Base-by-base conservation (phyloP, 2,797 vertebrate genomes). In the Eidolon dupreanum region DNA sequence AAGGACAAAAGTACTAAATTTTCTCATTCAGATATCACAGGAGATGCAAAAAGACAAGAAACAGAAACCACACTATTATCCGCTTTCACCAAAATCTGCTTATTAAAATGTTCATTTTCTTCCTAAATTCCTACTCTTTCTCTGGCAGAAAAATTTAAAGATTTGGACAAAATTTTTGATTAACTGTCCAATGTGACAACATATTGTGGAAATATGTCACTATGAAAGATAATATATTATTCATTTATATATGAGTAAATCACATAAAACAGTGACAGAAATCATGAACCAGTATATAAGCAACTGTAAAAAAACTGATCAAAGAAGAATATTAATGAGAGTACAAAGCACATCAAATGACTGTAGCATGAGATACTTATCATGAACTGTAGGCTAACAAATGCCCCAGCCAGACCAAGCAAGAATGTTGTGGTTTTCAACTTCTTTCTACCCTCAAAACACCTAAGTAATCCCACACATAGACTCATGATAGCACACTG, bases 41-140 rank as follows among this genome's bases (percentile, higher is more conserved):
- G 24, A 24, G 16, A 87, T 83, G 12, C 20, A 95, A 61, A 95
- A 93, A 79, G 5, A 5, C 3, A 66, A 95, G n/a, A 85, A 79
- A 90, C 0, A n/a, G 24, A 73, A 55, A 55, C 17, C 36, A 63
- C 8, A 77, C 31, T 59, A 65, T 12, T 46, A 63, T 19, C 26
- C 22, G 43, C 19, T 65, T 85, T 85, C 36, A 87, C 43, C 59
- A 75, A 82, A 33, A 73, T 24, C n/a, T 46, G 79, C 3, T 74
- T 83, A 83, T 15, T 78, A 87, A 87, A 61, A 51, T 89, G 20
- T 38, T 93, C 28, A 90, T 66, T 59, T 92, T 55, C 6, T 36
- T 90, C 22, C n/a, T 95, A 87, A 93, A 92, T 51, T 38, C 33
- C 31, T 88, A 94, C 26, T 70, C 15, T 61, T 73, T 73, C 19